A percentile compares a stretch with the other conserved stretches of the same genome.
These are phyloP conservation scores for Microcebus jonahi DNA, from an alignment of 2,113 vertebrate genomes.

Conservation along the genomic window DNA sequence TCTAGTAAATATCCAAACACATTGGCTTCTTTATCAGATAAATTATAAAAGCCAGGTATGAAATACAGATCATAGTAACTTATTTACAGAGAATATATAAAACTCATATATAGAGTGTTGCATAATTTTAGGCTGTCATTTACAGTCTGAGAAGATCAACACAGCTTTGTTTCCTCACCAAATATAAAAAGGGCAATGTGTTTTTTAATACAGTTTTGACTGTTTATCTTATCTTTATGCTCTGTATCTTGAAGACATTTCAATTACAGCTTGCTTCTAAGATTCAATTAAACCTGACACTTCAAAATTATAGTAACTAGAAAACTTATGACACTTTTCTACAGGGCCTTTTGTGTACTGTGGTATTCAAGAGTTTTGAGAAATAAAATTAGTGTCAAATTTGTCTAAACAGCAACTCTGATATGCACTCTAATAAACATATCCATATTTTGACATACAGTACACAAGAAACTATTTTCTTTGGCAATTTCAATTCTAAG, in stretches of 20 bases:
- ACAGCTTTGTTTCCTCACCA: conserved; percentile 79
- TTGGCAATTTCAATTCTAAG: conserved; percentile 39
- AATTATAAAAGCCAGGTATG: neutral
- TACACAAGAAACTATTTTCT: conserved; percentile 48
- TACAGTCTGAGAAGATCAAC: conserved; percentile 77
- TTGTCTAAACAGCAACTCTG: conserved; percentile 67
- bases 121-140: conserved; percentile 71
- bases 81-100: conserved; percentile 79
- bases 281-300: conserved; percentile 44
- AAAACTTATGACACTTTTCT: conserved; percentile 47
- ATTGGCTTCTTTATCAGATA: conserved; percentile 44
- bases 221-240: conserved; percentile 66
- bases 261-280: conserved; percentile 69
- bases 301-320: conserved; percentile 63
- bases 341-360: conserved; percentile 71
- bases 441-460: conserved; percentile 48
- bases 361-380: conserved; percentile 57
- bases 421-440: neutral
- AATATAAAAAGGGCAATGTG: conserved; percentile 64
- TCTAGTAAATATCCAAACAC: conserved; percentile 20
- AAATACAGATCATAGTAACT: conserved; percentile 40
- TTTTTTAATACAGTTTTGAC: conserved; percentile 71
- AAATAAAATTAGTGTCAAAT: conserved; percentile 68
- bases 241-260: conserved; percentile 79
- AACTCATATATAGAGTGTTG: conserved; percentile 52